Conservation (phyloP, 2,888 invertebrate genomes). For the Agriopis marginaria region DNA sequence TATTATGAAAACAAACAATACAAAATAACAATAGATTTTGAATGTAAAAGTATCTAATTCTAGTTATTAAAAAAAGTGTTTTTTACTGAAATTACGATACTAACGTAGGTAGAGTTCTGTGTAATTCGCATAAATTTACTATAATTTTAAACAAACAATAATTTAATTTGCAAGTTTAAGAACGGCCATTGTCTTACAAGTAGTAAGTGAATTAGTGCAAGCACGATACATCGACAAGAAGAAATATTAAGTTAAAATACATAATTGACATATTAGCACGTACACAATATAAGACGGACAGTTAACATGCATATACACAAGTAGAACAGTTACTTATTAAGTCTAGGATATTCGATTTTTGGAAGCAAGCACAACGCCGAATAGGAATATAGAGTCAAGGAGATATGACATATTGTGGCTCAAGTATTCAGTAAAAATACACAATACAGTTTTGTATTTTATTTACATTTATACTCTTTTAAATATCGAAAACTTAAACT, state of each 20-base stretch:
- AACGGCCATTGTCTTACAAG: constrained; percentile 38
- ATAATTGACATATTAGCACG: constrained; percentile 79
- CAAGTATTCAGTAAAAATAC: constrained; percentile 1
- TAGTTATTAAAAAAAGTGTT: too few species aligned
- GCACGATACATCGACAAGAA: constrained; percentile 55
- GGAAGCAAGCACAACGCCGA: constrained; percentile 71
- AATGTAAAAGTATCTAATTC: too few species aligned
- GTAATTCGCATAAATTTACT: too few species aligned
- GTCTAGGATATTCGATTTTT: constrained; percentile 45
- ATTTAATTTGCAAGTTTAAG: neutral
- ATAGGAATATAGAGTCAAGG: constrained; percentile 63
- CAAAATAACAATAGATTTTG: neutral
- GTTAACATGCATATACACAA: constrained; percentile 41
- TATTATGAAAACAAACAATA: neutral
- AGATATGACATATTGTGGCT: constrained; percentile 38
- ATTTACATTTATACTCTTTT: too few species aligned
- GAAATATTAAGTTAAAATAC: constrained; percentile 53
- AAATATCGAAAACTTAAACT: neutral
- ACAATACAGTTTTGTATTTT: too few species aligned
- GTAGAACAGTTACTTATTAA: constrained; percentile 49
- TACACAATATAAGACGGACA: constrained; percentile 65
- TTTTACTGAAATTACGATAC: too few species aligned
- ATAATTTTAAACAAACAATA: neutral
- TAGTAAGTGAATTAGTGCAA: constrained; percentile 51
- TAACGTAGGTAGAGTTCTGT: too few species aligned